Conservation (phyloP, 2,113 vertebrate genomes). For the Hippopotamus amphibius region DNA sequence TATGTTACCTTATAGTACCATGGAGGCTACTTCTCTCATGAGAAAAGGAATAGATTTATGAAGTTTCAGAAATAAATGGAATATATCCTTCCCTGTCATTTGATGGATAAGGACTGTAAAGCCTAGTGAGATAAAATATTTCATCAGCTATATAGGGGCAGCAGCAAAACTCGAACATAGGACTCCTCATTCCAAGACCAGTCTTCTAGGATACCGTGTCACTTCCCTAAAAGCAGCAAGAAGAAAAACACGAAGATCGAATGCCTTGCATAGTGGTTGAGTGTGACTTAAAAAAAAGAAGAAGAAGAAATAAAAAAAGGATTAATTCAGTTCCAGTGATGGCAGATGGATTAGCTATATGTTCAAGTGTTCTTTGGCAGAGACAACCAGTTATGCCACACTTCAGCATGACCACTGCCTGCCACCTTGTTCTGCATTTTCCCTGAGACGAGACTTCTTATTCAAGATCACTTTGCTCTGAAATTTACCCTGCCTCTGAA, state of each 20-base stretch:
- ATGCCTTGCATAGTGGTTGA: background rate
- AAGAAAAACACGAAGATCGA: background rate
- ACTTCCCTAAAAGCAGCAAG: background rate
- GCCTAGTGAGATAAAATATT: conserved; percentile 19
- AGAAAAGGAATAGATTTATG: background rate
- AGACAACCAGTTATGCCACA: background rate
- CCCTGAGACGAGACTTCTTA: background rate
- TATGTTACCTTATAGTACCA: background rate
- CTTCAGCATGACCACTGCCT: background rate
- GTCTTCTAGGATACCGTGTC: background rate
- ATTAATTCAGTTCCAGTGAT: background rate
- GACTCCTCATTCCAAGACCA: background rate
- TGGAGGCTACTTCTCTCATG: background rate
- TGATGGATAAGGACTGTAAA: background rate
- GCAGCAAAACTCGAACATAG: background rate
- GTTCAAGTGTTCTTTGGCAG: background rate
- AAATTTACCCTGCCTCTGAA: background rate
- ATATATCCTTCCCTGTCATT: background rate
- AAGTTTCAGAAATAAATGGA: background rate
- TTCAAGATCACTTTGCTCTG: background rate
- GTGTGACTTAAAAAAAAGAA: background rate
- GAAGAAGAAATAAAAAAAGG: background rate
- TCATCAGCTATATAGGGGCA: background rate
- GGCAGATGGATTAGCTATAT: background rate
- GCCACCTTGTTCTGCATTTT: background rate